Conservation (phyloP, 2,113 vertebrate species). For the Arvicanthis niloticus region DNA sequence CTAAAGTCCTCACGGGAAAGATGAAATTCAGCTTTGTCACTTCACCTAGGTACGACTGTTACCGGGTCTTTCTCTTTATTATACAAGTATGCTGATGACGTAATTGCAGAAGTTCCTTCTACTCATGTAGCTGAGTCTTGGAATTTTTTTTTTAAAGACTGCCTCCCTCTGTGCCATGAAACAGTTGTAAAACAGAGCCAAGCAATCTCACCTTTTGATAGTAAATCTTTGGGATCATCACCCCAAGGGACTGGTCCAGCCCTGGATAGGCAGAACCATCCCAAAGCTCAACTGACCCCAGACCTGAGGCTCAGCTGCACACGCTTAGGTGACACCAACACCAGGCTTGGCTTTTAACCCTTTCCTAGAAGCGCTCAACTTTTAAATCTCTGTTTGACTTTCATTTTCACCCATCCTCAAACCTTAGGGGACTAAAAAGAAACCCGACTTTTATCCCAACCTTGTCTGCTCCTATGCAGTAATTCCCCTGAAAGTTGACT, state of each 20-base stretch:
- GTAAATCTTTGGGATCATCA: conserved; percentile 81
- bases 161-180: conserved; percentile 42
- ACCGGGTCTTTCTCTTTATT: conserved; percentile 55
- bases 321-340: conserved; percentile 47
- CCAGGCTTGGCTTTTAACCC: conserved; percentile 47
- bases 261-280: conserved; percentile 78
- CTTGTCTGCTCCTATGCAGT: background rate
- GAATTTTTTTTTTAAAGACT: conserved; percentile 21
- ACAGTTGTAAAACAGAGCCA: conserved; percentile 74
- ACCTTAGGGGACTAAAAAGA: background rate
- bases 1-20: conserved; percentile 62
- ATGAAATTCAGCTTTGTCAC: conserved; percentile 66
- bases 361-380: conserved; percentile 46
- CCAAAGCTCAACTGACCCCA: conserved; percentile 78
- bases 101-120: conserved; percentile 71
- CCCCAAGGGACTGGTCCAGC: conserved; percentile 82
- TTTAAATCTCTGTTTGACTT: conserved; percentile 53
- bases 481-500: conserved; percentile 67
- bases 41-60: conserved; percentile 20
- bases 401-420: background rate
- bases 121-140: conserved; percentile 29
- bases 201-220: conserved; percentile 71
- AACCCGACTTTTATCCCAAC: background rate
- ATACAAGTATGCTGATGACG: conserved; percentile 64
- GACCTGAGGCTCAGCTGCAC: conserved; percentile 67